These are phyloP conservation scores for Agrochola circellaris DNA, from an alignment of 2,888 invertebrate species.

Conservation along the genomic window DNA sequence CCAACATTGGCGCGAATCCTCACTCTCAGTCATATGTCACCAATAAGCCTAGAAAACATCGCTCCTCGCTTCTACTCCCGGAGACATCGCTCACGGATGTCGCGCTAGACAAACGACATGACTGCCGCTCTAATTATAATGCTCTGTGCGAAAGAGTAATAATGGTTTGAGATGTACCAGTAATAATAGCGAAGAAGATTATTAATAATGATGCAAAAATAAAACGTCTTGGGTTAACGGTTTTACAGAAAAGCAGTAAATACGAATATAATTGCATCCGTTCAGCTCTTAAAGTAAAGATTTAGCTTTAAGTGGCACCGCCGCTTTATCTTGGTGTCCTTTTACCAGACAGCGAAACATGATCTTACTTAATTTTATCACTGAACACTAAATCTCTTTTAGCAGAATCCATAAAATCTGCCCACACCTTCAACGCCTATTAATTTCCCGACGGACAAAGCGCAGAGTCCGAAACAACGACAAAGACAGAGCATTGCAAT, in stretches of 20 bases:
- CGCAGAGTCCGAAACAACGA: conserved; percentile 70
- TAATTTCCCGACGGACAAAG: conserved; percentile 69
- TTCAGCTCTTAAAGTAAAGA: conserved; percentile 28
- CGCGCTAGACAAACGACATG: conserved; percentile 50
- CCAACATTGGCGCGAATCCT: conserved; percentile 28
- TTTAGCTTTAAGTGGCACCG: conserved; percentile 49
- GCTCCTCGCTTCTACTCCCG: conserved; percentile 51
- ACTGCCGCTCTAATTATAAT: conserved; percentile 50
- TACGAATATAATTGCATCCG: conserved; percentile 44
- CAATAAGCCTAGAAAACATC: conserved; percentile 60
- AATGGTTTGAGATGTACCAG: background rate
- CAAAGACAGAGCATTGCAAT: conserved; percentile 78
- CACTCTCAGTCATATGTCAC: conserved; percentile 38
- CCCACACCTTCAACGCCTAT: conserved; percentile 69
- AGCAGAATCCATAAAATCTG: conserved; percentile 70
- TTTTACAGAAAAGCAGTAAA: conserved; percentile 41
- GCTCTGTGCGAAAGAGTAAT: conserved; percentile 24
- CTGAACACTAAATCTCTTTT: conserved; percentile 68
- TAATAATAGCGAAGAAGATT: conserved; percentile 11
- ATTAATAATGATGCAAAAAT: conserved; percentile 6
- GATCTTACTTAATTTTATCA: conserved; percentile 69
- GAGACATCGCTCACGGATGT: conserved; percentile 56
- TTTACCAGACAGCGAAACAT: conserved; percentile 65
- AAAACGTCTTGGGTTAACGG: background rate
- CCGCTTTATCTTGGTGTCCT: conserved; percentile 44